phyloP scores from a whole-genome alignment of 2,888 invertebrate species.

The Amaurobius ferox region DNA sequence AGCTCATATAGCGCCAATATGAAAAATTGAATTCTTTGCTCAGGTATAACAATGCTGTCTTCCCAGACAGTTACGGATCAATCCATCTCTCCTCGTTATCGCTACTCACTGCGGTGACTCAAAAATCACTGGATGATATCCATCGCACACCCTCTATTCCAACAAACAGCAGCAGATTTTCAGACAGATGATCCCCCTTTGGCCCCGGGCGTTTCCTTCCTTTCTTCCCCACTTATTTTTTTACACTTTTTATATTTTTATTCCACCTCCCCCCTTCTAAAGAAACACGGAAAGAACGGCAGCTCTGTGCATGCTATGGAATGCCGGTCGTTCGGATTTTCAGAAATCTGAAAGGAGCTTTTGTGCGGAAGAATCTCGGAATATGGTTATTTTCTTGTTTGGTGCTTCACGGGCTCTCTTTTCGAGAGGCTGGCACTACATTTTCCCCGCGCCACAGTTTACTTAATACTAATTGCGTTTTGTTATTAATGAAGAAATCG shows the following conservation, averaged over 20 bases:
- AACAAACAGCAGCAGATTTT: constrained; percentile 4
- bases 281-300: constrained; percentile 26
- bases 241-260: not conserved
- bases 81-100: constrained; percentile 4
- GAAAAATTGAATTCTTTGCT: too few relatives aligned
- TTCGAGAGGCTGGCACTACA: too few relatives aligned
- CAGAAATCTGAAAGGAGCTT: constrained; percentile 53
- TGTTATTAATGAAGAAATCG: too few relatives aligned
- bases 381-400: not conserved
- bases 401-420: too few relatives aligned
- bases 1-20: too few relatives aligned
- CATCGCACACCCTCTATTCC: not conserved
- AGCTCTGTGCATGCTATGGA: constrained; percentile 27
- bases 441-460: too few relatives aligned
- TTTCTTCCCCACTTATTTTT: not conserved
- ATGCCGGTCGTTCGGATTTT: constrained; percentile 43
- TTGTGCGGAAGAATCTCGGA: constrained; percentile 24
- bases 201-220: constrained; percentile 46
- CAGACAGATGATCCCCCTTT: constrained; percentile 26
- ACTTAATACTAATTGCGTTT: too few relatives aligned
- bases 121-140: not conserved
- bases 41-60: too few relatives aligned
- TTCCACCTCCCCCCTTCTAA: not conserved
- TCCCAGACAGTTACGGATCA: too few relatives aligned
- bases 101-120: not conserved